A percentile compares a stretch with the other conserved stretches of the same genome.
Evolutionary conservation across 2,113 vertebrate species (phyloP).

Genomic region (Urocolius indicus): DNA sequence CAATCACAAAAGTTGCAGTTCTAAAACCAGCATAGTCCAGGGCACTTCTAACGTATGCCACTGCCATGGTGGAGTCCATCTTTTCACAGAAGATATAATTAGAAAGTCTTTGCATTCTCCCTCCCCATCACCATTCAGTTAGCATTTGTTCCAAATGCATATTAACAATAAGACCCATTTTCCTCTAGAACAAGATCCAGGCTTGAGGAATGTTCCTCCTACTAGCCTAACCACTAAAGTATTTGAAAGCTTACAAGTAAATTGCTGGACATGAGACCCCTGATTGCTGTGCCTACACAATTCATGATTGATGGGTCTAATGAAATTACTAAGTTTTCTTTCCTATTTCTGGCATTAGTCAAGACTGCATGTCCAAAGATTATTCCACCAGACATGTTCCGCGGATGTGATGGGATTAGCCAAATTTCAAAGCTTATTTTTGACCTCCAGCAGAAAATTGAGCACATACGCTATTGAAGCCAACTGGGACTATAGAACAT

Average conservation of each 20-base stretch:
- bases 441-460: constrained; percentile 87
- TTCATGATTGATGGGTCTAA: constrained; percentile 63
- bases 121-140: constrained; percentile 26
- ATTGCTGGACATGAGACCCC: constrained; percentile 56
- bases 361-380: constrained; percentile 73
- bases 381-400: constrained; percentile 73
- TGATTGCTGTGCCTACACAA: constrained; percentile 2
- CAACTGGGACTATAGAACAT: constrained; percentile 85
- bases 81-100: constrained; percentile 23
- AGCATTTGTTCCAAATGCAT: constrained; percentile 28
- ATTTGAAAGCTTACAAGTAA: constrained; percentile 59
- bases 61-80: background rate
- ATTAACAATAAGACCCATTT: constrained; percentile 65
- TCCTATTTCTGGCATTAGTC: constrained; percentile 72
- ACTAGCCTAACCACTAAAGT: constrained; percentile 52
- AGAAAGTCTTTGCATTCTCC: constrained; percentile 61
- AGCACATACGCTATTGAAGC: constrained; percentile 82
- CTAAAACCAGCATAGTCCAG: background rate
- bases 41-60: background rate
- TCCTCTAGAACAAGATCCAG: constrained; percentile 59
- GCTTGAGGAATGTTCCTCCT: constrained; percentile 61
- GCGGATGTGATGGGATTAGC: constrained; percentile 79
- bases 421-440: constrained; percentile 84
- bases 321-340: constrained; percentile 65
- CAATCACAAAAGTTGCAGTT: background rate